Conservation (phyloP, 2,888 invertebrate genomes). For the Gibbula magus region DNA sequence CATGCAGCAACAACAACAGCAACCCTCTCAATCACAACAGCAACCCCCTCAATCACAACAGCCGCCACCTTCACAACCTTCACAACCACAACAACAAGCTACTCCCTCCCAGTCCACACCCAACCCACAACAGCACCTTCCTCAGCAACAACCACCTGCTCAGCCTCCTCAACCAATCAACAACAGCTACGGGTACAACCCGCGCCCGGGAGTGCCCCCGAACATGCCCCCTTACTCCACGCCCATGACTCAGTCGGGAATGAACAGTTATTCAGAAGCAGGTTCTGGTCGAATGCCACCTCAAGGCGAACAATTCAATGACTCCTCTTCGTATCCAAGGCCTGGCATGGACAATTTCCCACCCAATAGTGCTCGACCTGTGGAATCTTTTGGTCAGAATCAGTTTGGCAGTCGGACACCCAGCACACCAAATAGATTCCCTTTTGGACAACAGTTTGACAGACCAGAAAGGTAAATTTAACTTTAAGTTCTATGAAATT, state of each 20-base stretch:
- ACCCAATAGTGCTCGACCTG: slow-evolving; percentile 7
- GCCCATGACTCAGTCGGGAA: slow-evolving; percentile 1
- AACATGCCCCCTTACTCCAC: slow-evolving; percentile 23
- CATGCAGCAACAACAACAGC: slow-evolving; percentile 41
- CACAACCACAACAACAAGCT: background rate
- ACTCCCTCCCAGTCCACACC: slow-evolving; percentile 11
- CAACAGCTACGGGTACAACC: slow-evolving; percentile 5
- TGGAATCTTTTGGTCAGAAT: slow-evolving; percentile 21
- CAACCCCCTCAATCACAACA: slow-evolving; percentile 42
- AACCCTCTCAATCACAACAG: slow-evolving; percentile 27
- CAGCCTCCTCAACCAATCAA: slow-evolving; percentile 4
- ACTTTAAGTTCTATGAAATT: too few species aligned
- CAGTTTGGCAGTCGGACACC: background rate
- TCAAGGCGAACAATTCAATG: slow-evolving; percentile 12
- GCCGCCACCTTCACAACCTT: background rate
- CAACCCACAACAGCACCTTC: slow-evolving; percentile 21
- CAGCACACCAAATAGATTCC: slow-evolving; percentile 45
- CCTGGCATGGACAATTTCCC: slow-evolving; percentile 15
- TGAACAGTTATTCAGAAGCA: slow-evolving; percentile 1
- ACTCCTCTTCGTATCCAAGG: background rate
- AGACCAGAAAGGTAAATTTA: slow-evolving; percentile 63
- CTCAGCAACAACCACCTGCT: slow-evolving; percentile 42
- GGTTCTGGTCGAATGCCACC: background rate
- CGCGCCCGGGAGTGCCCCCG: background rate
- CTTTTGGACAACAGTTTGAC: slow-evolving; percentile 65